phyloP scores from a whole-genome alignment of 2,113 vertebrate species.

The Urocynchramus pylzowi region DNA sequence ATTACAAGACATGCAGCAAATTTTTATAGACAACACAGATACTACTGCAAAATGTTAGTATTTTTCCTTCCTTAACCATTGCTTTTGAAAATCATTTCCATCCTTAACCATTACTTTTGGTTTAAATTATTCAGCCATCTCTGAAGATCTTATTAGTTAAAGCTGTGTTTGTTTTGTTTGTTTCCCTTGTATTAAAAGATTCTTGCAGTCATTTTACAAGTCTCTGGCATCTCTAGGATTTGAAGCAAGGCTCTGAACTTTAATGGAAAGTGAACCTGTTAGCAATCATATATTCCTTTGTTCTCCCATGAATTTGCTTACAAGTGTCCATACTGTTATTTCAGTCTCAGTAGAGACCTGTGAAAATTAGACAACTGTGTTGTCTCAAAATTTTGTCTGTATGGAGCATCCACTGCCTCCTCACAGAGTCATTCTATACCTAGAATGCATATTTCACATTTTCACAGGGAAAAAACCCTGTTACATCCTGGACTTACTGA shows the following conservation, averaged over 20 bases:
- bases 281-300: neutral
- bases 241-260: neutral
- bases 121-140: neutral
- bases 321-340: neutral
- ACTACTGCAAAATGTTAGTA: neutral
- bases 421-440: neutral
- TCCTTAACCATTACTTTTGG: neutral
- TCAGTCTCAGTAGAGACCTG: neutral
- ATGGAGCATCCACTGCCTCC: neutral
- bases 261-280: neutral
- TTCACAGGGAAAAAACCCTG: neutral
- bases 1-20: neutral
- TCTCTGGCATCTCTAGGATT: neutral
- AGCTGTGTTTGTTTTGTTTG: neutral
- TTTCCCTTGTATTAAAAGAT: neutral
- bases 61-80: neutral
- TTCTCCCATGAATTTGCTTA: neutral
- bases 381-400: neutral
- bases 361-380: neutral
- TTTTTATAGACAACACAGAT: neutral
- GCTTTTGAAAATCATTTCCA: neutral
- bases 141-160: neutral
- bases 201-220: neutral
- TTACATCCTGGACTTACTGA: neutral
- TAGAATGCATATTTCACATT: neutral